phyloP scores from a whole-genome alignment of 2,113 vertebrate genomes.

The Vidua macroura region DNA sequence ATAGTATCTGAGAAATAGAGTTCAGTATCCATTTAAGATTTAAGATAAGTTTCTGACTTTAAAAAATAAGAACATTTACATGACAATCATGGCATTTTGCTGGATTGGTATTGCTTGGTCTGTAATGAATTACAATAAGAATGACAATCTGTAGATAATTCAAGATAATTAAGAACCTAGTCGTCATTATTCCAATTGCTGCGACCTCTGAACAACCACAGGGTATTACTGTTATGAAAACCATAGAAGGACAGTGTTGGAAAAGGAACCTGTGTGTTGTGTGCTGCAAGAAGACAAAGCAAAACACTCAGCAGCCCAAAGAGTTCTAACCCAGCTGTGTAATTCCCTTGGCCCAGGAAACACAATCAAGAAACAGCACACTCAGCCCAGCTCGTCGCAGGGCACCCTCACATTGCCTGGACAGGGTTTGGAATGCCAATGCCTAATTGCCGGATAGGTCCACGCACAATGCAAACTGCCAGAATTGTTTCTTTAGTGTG shows the following conservation, averaged over 20 bases:
- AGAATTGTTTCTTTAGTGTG: neutral
- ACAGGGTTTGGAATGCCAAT: neutral
- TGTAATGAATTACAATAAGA: neutral
- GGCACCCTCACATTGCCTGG: neutral
- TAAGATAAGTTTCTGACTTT: neutral
- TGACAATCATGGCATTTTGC: neutral
- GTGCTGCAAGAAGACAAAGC: neutral
- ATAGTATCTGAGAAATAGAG: neutral
- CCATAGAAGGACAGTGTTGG: neutral
- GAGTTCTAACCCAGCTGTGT: neutral
- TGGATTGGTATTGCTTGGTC: neutral
- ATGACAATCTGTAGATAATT: neutral
- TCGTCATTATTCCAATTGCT: neutral
- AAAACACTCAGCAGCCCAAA: neutral
- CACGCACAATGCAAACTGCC: neutral
- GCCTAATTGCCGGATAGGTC: neutral
- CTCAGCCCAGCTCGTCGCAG: neutral
- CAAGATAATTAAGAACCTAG: neutral
- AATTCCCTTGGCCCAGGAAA: neutral
- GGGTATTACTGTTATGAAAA: neutral
- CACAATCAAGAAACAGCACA: rapidly evolving
- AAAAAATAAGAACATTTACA: neutral
- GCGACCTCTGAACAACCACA: neutral
- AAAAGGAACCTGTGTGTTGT: neutral
- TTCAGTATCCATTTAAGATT: neutral